Percentiles rank a stretch among this genome's conserved stretches.
These are phyloP conservation scores for Caenorhabditis parvicauda DNA, from an alignment of 2,888 invertebrate genomes.

Conservation along the genomic window DNA sequence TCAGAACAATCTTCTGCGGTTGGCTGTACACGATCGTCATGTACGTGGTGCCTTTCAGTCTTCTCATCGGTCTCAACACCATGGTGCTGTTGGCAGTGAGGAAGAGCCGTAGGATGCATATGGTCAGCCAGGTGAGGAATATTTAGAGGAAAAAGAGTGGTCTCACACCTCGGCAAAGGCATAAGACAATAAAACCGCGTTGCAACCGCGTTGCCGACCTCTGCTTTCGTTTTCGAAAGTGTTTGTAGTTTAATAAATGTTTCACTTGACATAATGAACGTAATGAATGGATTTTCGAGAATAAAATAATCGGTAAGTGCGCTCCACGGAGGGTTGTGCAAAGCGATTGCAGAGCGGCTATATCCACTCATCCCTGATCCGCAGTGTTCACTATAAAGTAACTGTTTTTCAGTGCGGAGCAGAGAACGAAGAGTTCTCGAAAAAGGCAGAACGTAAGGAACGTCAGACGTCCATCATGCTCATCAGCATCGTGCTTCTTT, in stretches of 20 bases:
- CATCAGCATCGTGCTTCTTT: conserved; percentile 53
- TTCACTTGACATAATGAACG: too few relatives aligned
- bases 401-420: conserved; percentile 29
- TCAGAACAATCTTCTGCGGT: conserved; percentile 49
- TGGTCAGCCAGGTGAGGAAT: conserved; percentile 41
- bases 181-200: neutral
- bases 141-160: conserved; percentile 30
- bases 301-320: too few relatives aligned
- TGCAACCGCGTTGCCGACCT: neutral
- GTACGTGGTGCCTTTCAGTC: conserved; percentile 57
- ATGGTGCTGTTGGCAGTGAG: conserved; percentile 57
- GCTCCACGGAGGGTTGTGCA: too few relatives aligned
- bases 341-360: too few relatives aligned
- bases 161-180: neutral
- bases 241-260: neutral
- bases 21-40: conserved; percentile 53
- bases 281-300: too few relatives aligned
- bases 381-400: too few relatives aligned
- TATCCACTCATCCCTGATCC: too few relatives aligned
- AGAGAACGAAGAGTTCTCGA: conserved; percentile 41
- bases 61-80: conserved; percentile 58
- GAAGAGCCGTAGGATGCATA: conserved; percentile 38
- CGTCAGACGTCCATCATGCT: conserved; percentile 57
- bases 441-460: conserved; percentile 45
- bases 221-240: too few relatives aligned